phyloP scores from a whole-genome alignment of 2,888 invertebrate genomes.

The Sepioteuthis lessoniana region DNA sequence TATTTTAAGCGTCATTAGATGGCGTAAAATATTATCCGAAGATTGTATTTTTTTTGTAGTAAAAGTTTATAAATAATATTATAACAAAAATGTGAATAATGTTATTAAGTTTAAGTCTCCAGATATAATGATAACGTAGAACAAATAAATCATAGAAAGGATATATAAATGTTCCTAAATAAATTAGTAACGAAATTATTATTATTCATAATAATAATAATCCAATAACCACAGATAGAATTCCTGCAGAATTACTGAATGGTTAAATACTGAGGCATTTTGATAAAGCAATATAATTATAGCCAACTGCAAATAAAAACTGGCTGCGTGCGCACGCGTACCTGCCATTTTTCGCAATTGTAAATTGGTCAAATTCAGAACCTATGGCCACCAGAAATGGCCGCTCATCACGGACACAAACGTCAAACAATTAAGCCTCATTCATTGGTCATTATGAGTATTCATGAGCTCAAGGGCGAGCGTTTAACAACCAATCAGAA shows the following conservation, averaged over 20 bases:
- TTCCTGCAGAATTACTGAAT: not conserved
- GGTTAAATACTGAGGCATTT: not conserved
- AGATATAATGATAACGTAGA: too few relatives aligned
- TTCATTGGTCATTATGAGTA: slow-evolving; percentile 21
- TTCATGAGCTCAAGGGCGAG: not conserved
- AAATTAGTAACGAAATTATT: too few relatives aligned
- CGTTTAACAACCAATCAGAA: not conserved
- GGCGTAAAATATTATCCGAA: too few relatives aligned
- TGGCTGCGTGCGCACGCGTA: not conserved
- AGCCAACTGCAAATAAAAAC: not conserved
- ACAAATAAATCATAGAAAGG: too few relatives aligned
- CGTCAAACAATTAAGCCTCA: slow-evolving; percentile 5
- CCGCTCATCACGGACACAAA: not conserved
- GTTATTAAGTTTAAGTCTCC: too few relatives aligned
- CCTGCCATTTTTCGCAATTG: not conserved
- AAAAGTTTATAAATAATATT: too few relatives aligned
- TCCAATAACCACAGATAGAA: not conserved
- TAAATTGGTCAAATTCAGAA: not conserved
- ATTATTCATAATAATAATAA: too few relatives aligned
- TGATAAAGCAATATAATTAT: not conserved
- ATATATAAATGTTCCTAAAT: too few relatives aligned
- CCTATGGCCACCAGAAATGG: not conserved
- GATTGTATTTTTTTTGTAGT: too few relatives aligned
- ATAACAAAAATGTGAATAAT: too few relatives aligned
- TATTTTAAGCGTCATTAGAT: too few relatives aligned